Conservation (phyloP, 2,797 vertebrate species). For the Argentina silus region DNA sequence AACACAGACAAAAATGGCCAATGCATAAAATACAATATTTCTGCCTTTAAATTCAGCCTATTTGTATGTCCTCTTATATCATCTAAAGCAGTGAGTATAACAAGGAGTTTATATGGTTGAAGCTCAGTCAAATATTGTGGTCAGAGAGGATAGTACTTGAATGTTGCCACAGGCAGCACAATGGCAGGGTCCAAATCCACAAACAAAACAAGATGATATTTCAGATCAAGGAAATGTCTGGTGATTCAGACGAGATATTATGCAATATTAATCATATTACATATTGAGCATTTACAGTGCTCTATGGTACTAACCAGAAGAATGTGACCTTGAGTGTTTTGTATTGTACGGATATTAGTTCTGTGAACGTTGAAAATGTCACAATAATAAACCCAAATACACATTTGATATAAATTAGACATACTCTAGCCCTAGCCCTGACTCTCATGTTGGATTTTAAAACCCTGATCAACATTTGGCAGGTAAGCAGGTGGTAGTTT, state of each 20-base stretch:
- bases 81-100: constrained; percentile 4
- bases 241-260: constrained; percentile 16
- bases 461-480: too few relatives aligned
- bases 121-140: constrained; percentile 25
- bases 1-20: background rate
- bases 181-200: constrained; percentile 19
- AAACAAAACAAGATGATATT: constrained; percentile 39
- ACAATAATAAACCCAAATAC: background rate
- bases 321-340: constrained; percentile 7
- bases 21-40: background rate
- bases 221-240: constrained; percentile 29
- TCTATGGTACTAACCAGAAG: background rate
- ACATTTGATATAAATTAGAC: background rate
- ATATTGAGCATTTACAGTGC: constrained; percentile 2
- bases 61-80: background rate
- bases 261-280: constrained; percentile 3
- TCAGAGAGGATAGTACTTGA: constrained; percentile 27
- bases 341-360: background rate
- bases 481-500: too few relatives aligned
- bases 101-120: constrained; percentile 2
- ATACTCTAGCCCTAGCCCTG: background rate
- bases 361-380: background rate
- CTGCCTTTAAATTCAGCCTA: background rate
- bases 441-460: background rate
- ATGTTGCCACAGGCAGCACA: constrained; percentile 20